Percentiles rank a stretch among this genome's conserved stretches.
These are phyloP conservation scores for Aplocera efformata DNA, from an alignment of 2,888 invertebrate species.

Conservation along the genomic window DNA sequence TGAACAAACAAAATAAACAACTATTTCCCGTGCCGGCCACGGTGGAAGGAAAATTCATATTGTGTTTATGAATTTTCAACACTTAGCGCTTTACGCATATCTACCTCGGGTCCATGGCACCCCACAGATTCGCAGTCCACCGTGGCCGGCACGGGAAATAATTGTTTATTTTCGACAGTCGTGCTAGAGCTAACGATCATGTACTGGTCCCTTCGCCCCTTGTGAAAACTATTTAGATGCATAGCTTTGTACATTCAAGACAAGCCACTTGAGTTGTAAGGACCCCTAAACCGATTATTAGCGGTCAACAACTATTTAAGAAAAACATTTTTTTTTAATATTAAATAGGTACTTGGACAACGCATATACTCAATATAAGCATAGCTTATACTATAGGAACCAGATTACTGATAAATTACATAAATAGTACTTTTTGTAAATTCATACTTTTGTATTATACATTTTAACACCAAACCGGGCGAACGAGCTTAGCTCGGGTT, in stretches of 20 bases:
- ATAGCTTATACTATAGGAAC: too few relatives aligned
- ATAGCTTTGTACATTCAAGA: conserved; percentile 22
- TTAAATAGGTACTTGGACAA: not conserved
- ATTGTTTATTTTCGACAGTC: conserved; percentile 76
- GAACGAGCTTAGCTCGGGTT: too few relatives aligned
- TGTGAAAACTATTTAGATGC: conserved; percentile 37
- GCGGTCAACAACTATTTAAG: not conserved
- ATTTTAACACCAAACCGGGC: too few relatives aligned
- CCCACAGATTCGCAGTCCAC: conserved; percentile 49
- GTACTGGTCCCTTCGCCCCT: conserved; percentile 38
- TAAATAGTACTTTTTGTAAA: too few relatives aligned
- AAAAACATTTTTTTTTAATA: too few relatives aligned
- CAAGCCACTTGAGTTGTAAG: not conserved
- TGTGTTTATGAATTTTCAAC: not conserved
- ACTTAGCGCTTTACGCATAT: conserved; percentile 31
- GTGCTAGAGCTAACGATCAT: conserved; percentile 54
- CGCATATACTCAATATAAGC: not conserved
- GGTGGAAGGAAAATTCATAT: too few relatives aligned
- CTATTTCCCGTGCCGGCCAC: conserved; percentile 66
- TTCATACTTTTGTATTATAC: too few relatives aligned
- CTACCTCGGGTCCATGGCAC: conserved; percentile 32
- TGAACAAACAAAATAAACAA: conserved; percentile 48
- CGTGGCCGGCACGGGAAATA: conserved; percentile 63
- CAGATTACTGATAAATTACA: too few relatives aligned
- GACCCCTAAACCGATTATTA: not conserved